These are phyloP conservation scores for Pterophyllum scalare DNA, from an alignment of 2,113 vertebrate genomes.

Conservation along the genomic window DNA sequence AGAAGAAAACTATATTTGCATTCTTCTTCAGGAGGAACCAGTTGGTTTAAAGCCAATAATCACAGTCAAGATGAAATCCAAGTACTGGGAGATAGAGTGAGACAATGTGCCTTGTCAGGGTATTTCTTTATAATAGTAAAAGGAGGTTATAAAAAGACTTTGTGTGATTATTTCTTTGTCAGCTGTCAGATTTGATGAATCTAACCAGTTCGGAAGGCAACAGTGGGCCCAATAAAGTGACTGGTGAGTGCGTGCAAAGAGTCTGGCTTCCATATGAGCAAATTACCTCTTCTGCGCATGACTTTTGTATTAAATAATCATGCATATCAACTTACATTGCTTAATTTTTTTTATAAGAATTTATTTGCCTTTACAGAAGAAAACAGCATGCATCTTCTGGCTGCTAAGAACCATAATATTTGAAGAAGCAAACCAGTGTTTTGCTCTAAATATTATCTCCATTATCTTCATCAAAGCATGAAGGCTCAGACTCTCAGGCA, in stretches of 20 bases:
- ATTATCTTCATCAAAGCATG: not conserved
- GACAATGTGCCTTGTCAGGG: not conserved
- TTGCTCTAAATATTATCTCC: conserved; percentile 9
- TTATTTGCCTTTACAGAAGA: not conserved
- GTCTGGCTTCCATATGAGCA: not conserved
- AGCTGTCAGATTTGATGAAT: not conserved
- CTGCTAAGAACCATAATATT: not conserved
- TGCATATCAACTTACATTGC: not conserved
- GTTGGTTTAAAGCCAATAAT: not conserved
- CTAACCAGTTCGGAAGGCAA: not conserved
- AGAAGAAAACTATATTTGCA: too few relatives aligned
- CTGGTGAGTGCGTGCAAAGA: not conserved
- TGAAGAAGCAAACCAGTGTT: conserved; percentile 3
- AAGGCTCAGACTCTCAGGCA: conserved; percentile 15
- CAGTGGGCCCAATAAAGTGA: not conserved
- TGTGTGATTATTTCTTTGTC: not conserved
- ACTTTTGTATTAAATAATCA: not conserved
- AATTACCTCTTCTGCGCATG: not conserved
- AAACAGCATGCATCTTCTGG: not conserved
- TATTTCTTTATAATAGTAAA: not conserved
- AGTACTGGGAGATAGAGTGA: not conserved
- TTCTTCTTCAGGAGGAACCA: too few relatives aligned
- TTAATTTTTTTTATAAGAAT: not conserved
- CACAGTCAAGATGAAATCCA: not conserved
- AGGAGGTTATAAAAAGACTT: not conserved